phyloP scores from a whole-genome alignment of 2,797 vertebrate genomes.

The Gadopsis bispinosus region DNA sequence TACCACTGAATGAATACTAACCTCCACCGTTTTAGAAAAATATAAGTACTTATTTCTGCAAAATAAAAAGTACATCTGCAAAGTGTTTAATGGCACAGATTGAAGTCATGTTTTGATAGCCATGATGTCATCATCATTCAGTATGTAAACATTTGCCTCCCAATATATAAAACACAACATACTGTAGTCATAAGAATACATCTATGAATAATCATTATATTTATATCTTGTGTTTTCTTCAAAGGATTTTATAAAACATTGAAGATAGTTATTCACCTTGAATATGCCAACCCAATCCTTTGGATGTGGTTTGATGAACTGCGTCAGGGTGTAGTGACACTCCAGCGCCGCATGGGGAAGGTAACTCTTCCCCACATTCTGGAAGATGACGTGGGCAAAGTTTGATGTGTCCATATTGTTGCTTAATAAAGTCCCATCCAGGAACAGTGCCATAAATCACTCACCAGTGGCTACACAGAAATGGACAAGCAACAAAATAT shows the following conservation, averaged over 20 bases:
- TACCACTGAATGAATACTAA: slow-evolving; percentile 2
- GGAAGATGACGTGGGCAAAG: slow-evolving; percentile 99
- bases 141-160: not conserved
- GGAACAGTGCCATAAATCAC: slow-evolving; percentile 89
- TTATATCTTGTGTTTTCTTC: not conserved
- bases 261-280: slow-evolving; percentile 87
- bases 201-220: not conserved
- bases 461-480: slow-evolving; percentile 72
- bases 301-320: slow-evolving; percentile 94
- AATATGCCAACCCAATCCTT: slow-evolving; percentile 99
- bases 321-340: slow-evolving; percentile 96
- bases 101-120: not conserved
- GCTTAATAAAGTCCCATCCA: slow-evolving; percentile 86
- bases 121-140: not conserved
- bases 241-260: slow-evolving; percentile 4
- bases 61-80: not conserved
- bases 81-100: not conserved
- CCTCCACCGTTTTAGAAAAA: not conserved
- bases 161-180: not conserved
- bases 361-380: slow-evolving; percentile 99
- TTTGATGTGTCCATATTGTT: slow-evolving; percentile 94
- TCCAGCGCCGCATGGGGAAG: slow-evolving; percentile 95
- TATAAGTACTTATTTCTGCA: not conserved
- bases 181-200: slow-evolving; percentile 3
- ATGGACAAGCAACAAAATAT: slow-evolving; percentile 21